Percentiles rank a stretch among this genome's conserved stretches.
These are phyloP conservation scores for Rafetus swinhoei DNA, from an alignment of 2,113 vertebrate species.

Conservation along the genomic window DNA sequence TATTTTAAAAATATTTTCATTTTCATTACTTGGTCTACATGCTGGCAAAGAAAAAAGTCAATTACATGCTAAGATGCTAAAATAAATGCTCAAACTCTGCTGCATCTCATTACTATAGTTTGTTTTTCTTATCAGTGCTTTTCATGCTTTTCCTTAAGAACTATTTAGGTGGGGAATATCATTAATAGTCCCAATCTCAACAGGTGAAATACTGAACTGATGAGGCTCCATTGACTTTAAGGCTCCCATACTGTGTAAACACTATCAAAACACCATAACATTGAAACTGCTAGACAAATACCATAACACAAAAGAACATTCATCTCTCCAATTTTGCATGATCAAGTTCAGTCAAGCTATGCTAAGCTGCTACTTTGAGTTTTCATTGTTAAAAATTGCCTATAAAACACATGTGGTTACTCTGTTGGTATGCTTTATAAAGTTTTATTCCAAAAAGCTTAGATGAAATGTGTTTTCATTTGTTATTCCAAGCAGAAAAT, in stretches of 20 bases:
- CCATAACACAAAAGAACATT: neutral
- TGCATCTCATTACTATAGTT: constrained; percentile 73
- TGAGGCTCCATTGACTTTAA: constrained; percentile 22
- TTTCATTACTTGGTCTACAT: neutral
- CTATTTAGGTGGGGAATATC: constrained; percentile 46
- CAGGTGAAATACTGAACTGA: constrained; percentile 41
- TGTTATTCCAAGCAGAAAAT: neutral
- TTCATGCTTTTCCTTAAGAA: constrained; percentile 55
- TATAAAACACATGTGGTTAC: neutral
- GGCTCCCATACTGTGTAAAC: neutral
- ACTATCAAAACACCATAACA: constrained; percentile 8
- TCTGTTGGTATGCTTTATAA: neutral
- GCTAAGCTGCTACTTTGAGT: neutral
- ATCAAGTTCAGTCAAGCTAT: neutral
- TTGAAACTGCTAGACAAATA: neutral
- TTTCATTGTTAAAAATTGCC: neutral
- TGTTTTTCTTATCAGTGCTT: constrained; percentile 64
- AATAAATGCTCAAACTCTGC: constrained; percentile 72
- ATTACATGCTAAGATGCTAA: constrained; percentile 78
- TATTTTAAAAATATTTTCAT: neutral
- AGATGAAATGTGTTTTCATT: neutral
- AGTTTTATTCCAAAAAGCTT: neutral
- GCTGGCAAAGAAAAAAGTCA: constrained; percentile 79
- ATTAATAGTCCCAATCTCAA: constrained; percentile 51
- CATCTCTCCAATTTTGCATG: neutral